These are phyloP conservation scores for Trimorus sp. DNA, from an alignment of 2,888 invertebrate species.

Conservation along the genomic window DNA sequence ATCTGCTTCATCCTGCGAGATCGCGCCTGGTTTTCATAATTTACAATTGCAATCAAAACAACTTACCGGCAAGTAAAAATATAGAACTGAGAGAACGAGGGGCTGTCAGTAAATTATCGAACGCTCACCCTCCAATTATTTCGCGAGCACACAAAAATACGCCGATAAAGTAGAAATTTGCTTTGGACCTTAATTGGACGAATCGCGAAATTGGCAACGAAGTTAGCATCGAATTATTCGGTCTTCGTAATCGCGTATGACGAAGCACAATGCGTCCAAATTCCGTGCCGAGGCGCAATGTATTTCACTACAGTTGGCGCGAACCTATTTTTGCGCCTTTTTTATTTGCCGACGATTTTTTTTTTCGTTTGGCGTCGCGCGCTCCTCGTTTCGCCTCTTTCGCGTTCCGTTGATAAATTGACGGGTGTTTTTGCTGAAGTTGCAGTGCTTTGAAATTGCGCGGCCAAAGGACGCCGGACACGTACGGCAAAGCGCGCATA, in stretches of 20 bases:
- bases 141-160: constrained; percentile 46
- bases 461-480: constrained; percentile 59
- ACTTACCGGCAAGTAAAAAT: constrained; percentile 6
- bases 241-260: constrained; percentile 55
- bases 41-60: constrained; percentile 29
- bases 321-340: constrained; percentile 27
- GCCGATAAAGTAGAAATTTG: constrained; percentile 53
- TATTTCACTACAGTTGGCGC: constrained; percentile 59
- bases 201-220: constrained; percentile 58
- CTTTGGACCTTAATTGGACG: constrained; percentile 48
- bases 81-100: constrained; percentile 17
- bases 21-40: constrained; percentile 1
- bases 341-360: constrained; percentile 37
- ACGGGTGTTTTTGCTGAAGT: constrained; percentile 63
- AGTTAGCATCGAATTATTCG: constrained; percentile 59
- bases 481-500: constrained; percentile 33
- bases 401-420: constrained; percentile 66
- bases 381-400: constrained; percentile 57
- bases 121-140: constrained; percentile 41
- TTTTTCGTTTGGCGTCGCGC: constrained; percentile 57
- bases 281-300: constrained; percentile 48
- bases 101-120: constrained; percentile 30
- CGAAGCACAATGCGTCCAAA: constrained; percentile 60
- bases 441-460: constrained; percentile 62
- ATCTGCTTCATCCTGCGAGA: constrained; percentile 3